A percentile compares a stretch with the other conserved stretches of the same genome.
phyloP scores from a whole-genome alignment of 2,113 vertebrate species.

The Hippopotamus amphibius region DNA sequence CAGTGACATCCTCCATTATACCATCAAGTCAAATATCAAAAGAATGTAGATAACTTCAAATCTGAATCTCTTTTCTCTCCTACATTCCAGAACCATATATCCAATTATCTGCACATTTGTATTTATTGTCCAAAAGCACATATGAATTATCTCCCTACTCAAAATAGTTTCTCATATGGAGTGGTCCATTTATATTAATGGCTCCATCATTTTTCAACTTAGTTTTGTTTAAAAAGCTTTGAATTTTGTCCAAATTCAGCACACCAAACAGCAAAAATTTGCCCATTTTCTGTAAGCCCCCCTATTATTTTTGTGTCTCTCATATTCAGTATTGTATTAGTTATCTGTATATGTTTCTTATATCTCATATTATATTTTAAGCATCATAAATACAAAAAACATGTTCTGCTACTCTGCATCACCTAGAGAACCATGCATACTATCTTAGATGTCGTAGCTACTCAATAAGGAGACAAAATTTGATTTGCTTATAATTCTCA shows the following conservation, averaged over 20 bases:
- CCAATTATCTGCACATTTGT: not conserved
- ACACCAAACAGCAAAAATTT: not conserved
- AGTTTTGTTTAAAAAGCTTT: slow-evolving; percentile 49
- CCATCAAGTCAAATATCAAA: not conserved
- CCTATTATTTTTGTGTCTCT: not conserved
- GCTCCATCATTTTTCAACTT: not conserved
- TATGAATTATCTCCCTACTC: not conserved
- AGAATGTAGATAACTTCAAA: not conserved
- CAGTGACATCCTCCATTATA: not conserved
- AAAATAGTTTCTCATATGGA: not conserved
- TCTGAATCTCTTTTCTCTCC: not conserved
- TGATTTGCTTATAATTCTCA: not conserved
- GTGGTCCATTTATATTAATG: not conserved
- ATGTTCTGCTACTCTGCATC: not conserved
- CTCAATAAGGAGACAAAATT: not conserved
- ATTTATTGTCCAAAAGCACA: not conserved
- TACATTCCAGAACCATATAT: not conserved
- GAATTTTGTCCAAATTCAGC: not conserved
- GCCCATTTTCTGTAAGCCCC: not conserved
- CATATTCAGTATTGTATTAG: not conserved
- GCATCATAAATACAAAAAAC: not conserved
- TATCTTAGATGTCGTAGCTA: not conserved
- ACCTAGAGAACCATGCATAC: not conserved
- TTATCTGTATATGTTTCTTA: not conserved
- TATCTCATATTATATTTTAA: slow-evolving; percentile 17